Base-by-base conservation (phyloP, 1,140 invertebrate genomes). In the Pseudomyrmex dendroicus region DNA sequence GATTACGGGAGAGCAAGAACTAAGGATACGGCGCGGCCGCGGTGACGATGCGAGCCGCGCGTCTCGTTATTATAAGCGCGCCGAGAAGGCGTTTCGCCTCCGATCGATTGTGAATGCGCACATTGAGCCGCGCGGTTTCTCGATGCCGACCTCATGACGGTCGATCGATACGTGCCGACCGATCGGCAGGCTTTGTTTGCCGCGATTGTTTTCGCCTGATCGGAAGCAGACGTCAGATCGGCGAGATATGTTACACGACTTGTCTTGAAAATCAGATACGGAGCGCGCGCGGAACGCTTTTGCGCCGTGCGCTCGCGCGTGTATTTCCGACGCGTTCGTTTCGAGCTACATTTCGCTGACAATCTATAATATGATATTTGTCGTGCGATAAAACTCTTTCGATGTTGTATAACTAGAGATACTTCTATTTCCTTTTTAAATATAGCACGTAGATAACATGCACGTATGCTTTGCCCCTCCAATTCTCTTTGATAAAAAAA, bases 81-180 rank as follows among this genome's bases (percentile, higher is more conserved):
- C 44, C 54, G 46, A 22, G 80, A 46, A 63, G 72, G 64, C 63
- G 50, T 83, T 83, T 66, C 54, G 25, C 63, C 54, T 64, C 73
- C 77, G 57, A 86, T 72, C 77, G 83, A 73, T 86, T 72, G 66
- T 82, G 78, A 82, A 74, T 74, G 72, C 50, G 76, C 83, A 52
- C 54, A 25, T 80, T 64, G 64, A 66, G 54, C 10, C 22, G 63
- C 35, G 5, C 5, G 17, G 20, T 8, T 8, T 12, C 15, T 12
- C 35, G 25, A 74, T 35, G 73, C 61, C 46, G 44, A 46, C 50
- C 76, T 61, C 76, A 5, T 25, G 54, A 78, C 76, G 54, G 5
- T 35, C 35, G 35, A 83, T 44, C 35, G 70, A 83, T 66, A 57
- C 52, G 48, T 54, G 76, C 56, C 56, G 20, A 25, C 17, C 66